A percentile compares a stretch with the other conserved stretches of the same genome.
These are phyloP conservation scores for Drosophila ogumai DNA, from an alignment of 1,140 invertebrate species.

Conservation along the genomic window DNA sequence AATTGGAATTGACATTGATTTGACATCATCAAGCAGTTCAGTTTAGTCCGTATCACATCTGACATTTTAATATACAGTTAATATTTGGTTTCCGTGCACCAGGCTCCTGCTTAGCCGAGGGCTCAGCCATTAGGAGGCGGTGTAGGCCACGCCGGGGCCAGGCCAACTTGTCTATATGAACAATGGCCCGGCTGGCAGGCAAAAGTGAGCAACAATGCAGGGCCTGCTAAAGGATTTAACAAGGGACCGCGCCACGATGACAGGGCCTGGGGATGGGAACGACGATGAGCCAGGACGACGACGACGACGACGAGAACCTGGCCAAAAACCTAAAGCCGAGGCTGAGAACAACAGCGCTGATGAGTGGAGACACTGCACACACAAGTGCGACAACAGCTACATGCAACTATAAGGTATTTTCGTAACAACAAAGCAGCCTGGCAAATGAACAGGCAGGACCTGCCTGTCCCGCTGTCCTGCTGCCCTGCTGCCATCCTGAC, in stretches of 20 bases:
- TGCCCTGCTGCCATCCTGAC: conserved; percentile 23
- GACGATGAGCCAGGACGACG: conserved; percentile 1
- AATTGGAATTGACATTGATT: not conserved
- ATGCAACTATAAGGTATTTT: conserved; percentile 62
- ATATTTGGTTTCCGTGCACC: conserved; percentile 15
- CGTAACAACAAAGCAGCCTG: conserved; percentile 66
- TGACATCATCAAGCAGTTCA: not conserved
- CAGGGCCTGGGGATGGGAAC: conserved; percentile 24
- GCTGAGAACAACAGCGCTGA: conserved; percentile 52
- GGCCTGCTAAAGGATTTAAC: conserved; percentile 57
- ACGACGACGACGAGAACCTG: conserved; percentile 2
- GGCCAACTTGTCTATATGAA: conserved; percentile 70
- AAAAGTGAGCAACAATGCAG: conserved; percentile 61
- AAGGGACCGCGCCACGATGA: conserved; percentile 54
- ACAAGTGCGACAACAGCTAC: conserved; percentile 61
- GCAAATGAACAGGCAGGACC: conserved; percentile 65
- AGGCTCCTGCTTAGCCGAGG: conserved; percentile 17
- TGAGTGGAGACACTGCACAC: conserved; percentile 58
- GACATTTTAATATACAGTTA: not conserved
- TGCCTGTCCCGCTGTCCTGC: conserved; percentile 29
- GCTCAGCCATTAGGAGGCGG: conserved; percentile 61
- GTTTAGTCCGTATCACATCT: too few relatives aligned
- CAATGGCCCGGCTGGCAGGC: conserved; percentile 58
- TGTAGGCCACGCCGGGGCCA: conserved; percentile 43
- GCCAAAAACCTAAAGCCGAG: conserved; percentile 23